Evolutionary conservation across 2,888 invertebrate species (phyloP).

Genomic region (Drosophila paranaensis): DNA sequence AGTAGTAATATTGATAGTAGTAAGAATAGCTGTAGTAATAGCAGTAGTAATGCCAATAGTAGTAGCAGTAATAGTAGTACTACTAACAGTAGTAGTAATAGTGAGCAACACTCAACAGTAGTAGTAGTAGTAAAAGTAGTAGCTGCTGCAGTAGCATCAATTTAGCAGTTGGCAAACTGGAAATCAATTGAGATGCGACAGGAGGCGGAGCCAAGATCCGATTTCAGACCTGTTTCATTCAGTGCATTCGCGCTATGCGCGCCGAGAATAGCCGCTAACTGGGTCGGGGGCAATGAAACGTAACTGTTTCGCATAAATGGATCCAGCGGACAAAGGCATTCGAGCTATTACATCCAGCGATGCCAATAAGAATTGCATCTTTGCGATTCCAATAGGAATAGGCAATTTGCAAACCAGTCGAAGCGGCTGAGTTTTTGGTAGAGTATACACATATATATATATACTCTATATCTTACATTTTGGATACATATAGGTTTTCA

Average conservation of each 20-base stretch:
- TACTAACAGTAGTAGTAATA: not conserved
- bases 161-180: slow-evolving; percentile 35
- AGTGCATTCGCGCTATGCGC: slow-evolving; percentile 36
- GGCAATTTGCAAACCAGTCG: not conserved
- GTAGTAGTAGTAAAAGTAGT: not conserved
- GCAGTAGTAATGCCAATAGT: too few relatives aligned
- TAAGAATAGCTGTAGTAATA: not conserved
- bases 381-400: not conserved
- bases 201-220: slow-evolving; percentile 26
- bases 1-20: not conserved
- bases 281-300: slow-evolving; percentile 81
- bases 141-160: not conserved
- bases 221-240: slow-evolving; percentile 54
- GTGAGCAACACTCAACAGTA: not conserved
- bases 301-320: slow-evolving; percentile 79
- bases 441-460: not conserved
- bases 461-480: too few relatives aligned
- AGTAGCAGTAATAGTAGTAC: not conserved
- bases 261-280: slow-evolving; percentile 71
- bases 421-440: not conserved
- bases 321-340: slow-evolving; percentile 39
- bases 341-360: slow-evolving; percentile 14
- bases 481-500: too few relatives aligned
- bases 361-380: slow-evolving; percentile 15
- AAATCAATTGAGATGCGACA: slow-evolving; percentile 44